Evolutionary conservation across 2,797 vertebrate genomes (phyloP).

Genomic region (Xenops minutus): DNA sequence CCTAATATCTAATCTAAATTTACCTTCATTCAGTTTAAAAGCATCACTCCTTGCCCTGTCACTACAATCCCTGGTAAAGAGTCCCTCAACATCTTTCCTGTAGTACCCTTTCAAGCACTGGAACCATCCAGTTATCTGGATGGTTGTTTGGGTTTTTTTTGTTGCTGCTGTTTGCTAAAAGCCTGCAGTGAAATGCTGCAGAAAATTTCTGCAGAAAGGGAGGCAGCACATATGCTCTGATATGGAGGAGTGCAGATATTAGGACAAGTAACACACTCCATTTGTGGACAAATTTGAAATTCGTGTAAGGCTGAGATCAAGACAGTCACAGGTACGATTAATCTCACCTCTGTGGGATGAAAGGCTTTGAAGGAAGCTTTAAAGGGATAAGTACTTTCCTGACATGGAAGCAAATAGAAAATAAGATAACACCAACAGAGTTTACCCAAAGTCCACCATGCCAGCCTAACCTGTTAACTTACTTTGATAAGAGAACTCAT

Average conservation of each 20-base stretch:
- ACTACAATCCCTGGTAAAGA: background rate
- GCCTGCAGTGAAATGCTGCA: background rate
- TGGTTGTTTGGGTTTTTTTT: background rate
- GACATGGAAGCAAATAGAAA: background rate
- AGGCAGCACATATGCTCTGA: background rate
- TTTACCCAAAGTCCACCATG: background rate
- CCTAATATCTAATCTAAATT: background rate
- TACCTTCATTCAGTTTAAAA: background rate
- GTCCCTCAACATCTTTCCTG: background rate
- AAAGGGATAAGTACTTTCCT: background rate
- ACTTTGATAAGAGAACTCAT: background rate
- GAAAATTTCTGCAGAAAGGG: background rate
- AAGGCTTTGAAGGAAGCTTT: conserved; percentile 30
- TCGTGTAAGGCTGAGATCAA: background rate
- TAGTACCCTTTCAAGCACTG: background rate
- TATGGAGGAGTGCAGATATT: background rate
- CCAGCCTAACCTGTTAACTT: conserved; percentile 33
- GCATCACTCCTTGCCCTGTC: background rate
- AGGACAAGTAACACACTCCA: background rate
- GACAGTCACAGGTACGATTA: background rate
- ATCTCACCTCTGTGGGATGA: background rate
- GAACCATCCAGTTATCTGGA: background rate
- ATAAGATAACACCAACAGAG: conserved; percentile 12
- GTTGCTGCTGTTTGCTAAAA: background rate
- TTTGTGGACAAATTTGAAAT: background rate